Conservation (phyloP, 2,797 vertebrate species). For the Danio jaintianensis region DNA sequence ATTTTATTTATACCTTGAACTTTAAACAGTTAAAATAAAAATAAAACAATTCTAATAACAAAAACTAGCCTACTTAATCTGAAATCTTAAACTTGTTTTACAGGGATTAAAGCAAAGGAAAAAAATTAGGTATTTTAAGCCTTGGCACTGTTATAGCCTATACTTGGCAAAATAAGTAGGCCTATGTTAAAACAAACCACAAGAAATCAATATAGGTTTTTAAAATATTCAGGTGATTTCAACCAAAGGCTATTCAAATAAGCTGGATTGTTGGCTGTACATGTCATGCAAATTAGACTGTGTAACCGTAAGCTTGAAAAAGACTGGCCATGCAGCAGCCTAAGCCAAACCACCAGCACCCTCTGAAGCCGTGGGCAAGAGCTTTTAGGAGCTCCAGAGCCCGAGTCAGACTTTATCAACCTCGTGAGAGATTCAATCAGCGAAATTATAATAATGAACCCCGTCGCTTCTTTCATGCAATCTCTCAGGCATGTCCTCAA, state of each 20-base stretch:
- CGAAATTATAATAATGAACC: conserved; percentile 33
- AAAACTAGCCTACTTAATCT: too few species aligned
- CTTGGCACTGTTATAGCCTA: not conserved
- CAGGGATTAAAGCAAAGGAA: not conserved
- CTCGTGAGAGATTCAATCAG: conserved; percentile 47
- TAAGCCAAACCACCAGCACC: conserved; percentile 63
- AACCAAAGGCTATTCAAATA: conserved; percentile 64
- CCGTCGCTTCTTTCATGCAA: not conserved
- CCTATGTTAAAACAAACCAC: not conserved
- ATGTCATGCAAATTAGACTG: conserved; percentile 68
- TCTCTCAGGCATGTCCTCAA: conserved; percentile 32
- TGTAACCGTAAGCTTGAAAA: conserved; percentile 68
- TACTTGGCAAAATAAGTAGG: not conserved
- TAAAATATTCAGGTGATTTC: conserved; percentile 35
- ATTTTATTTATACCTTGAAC: too few species aligned
- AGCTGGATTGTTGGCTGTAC: conserved; percentile 65
- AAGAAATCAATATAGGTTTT: not conserved
- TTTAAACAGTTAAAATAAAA: too few species aligned
- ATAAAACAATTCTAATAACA: too few species aligned
- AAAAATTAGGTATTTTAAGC: not conserved
- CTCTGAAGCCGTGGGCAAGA: conserved; percentile 43
- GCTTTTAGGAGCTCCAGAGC: not conserved
- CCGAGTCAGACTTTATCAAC: conserved; percentile 37
- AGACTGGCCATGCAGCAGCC: conserved; percentile 67
- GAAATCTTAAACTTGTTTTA: too few species aligned